Percentiles rank a stretch among this genome's conserved stretches.
phyloP scores from a whole-genome alignment of 2,797 vertebrate genomes.

The Mormyrus hasselquistii region DNA sequence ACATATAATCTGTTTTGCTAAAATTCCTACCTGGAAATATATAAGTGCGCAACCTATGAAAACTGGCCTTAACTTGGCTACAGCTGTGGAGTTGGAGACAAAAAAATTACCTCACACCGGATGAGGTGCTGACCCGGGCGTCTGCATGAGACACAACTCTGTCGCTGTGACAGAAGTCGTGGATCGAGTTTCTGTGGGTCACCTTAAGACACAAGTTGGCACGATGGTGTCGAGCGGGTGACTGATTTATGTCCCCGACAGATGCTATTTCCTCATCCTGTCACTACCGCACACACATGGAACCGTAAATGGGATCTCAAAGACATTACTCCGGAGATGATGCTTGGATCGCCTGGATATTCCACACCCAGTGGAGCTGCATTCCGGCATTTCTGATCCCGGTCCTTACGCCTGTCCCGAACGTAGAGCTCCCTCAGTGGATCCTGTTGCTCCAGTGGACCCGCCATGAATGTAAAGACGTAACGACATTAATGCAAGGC shows the following conservation, averaged over 20 bases:
- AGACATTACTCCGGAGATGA: not conserved
- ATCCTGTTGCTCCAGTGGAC: not conserved
- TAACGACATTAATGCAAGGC: slow-evolving; percentile 4
- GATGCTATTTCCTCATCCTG: not conserved
- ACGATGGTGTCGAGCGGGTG: not conserved
- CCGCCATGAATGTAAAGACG: not conserved
- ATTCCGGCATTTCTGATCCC: not conserved
- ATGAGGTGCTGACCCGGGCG: not conserved
- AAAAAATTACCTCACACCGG: not conserved
- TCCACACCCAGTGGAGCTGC: not conserved
- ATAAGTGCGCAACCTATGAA: not conserved
- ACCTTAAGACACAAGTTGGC: not conserved
- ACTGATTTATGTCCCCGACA: not conserved
- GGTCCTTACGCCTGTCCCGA: not conserved
- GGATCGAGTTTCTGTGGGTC: not conserved
- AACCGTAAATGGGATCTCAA: not conserved
- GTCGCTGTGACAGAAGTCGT: not conserved
- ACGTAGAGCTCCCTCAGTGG: not conserved
- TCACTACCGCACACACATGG: not conserved
- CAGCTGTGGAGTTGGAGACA: not conserved
- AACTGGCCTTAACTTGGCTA: not conserved
- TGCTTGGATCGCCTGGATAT: not conserved
- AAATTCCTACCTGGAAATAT: not conserved
- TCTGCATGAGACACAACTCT: not conserved
- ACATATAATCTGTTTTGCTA: not conserved